Conservation (phyloP, 2,888 invertebrate genomes). For the Luffia ferchaultella region DNA sequence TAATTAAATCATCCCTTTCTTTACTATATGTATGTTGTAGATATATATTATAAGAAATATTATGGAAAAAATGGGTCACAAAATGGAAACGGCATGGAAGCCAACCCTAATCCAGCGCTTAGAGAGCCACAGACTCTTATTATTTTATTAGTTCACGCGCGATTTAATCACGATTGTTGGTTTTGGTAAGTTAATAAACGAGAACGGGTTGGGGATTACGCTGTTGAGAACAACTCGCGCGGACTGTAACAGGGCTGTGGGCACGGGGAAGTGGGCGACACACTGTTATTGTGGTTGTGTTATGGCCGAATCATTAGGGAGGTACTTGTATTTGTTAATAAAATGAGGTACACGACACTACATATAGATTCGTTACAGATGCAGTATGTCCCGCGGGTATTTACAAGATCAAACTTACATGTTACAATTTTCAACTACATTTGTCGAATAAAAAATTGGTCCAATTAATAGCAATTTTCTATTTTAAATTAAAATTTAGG, state of each 20-base stretch:
- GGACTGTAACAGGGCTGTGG: background rate
- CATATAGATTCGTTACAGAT: background rate
- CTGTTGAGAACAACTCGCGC: background rate
- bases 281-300: no score
- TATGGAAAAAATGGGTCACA: no score
- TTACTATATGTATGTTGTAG: no score
- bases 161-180: constrained; percentile 67
- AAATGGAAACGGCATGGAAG: constrained; percentile 43
- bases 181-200: constrained; percentile 61
- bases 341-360: background rate
- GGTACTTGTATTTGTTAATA: background rate
- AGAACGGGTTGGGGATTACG: constrained; percentile 26
- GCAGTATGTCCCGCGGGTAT: no score
- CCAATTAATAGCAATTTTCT: no score
- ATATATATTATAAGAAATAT: no score
- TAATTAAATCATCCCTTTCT: no score
- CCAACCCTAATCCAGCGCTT: constrained; percentile 24
- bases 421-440: no score
- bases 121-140: constrained; percentile 49
- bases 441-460: no score
- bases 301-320: background rate
- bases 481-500: no score
- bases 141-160: constrained; percentile 64
- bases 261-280: background rate
- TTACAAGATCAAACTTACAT: no score